Percentiles rank a stretch among this genome's conserved stretches.
Conservation (phyloP, 2,797 vertebrate species). For the Gorsachius magnificus region DNA sequence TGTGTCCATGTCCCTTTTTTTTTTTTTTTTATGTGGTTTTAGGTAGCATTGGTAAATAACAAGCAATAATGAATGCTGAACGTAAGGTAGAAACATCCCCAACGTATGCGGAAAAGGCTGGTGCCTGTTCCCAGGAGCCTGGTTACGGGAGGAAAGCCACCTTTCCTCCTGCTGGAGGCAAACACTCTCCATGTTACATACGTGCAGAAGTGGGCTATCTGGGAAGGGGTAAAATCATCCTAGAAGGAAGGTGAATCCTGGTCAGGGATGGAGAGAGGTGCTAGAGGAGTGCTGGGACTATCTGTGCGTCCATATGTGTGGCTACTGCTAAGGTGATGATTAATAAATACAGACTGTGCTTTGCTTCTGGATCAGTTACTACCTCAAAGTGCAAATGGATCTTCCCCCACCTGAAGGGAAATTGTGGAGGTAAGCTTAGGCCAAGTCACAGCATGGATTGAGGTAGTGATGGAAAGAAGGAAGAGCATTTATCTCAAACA, state of each 20-base stretch:
- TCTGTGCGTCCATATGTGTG: not conserved
- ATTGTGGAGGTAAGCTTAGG: not conserved
- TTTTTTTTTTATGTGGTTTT: not conserved
- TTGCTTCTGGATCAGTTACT: not conserved
- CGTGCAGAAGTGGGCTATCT: not conserved
- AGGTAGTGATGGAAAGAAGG: not conserved
- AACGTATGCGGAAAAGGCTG: accelerated
- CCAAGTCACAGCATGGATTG: not conserved
- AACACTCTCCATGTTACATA: not conserved
- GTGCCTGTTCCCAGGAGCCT: not conserved
- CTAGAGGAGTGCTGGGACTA: not conserved
- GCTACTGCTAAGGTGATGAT: not conserved
- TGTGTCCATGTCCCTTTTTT: not conserved
- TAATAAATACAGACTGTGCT: not conserved
- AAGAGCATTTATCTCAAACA: not conserved
- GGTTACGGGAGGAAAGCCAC: not conserved
- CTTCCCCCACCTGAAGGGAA: not conserved
- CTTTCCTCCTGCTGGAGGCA: not conserved
- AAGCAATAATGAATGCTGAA: not conserved
- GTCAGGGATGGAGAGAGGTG: not conserved
- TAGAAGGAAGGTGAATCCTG: not conserved
- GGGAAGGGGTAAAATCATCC: not conserved
- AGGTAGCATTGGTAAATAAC: not conserved
- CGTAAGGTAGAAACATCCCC: not conserved
- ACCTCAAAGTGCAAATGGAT: not conserved